Percentiles rank a stretch among this genome's conserved stretches.
Conservation (phyloP, 2,113 vertebrate species). For the Petrocephalus zakoni region DNA sequence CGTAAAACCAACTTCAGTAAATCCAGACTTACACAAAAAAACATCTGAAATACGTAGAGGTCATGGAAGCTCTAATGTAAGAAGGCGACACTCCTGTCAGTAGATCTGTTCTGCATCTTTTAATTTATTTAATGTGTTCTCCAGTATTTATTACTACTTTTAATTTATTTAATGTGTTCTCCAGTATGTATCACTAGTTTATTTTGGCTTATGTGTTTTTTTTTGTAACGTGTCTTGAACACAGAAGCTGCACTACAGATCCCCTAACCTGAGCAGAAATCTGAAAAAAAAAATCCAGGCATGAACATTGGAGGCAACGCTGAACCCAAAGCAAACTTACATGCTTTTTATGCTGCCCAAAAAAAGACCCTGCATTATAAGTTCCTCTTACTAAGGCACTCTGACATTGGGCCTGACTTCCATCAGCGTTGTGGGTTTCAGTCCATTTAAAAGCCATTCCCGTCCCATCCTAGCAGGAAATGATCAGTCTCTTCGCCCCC, state of each 20-base stretch:
- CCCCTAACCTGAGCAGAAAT: not conserved
- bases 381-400: not conserved
- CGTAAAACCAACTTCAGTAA: not conserved
- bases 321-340: not conserved
- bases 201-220: not conserved
- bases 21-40: not conserved
- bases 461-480: not conserved
- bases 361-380: not conserved
- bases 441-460: not conserved
- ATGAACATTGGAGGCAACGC: not conserved
- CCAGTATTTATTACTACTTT: too few relatives aligned
- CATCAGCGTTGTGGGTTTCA: not conserved
- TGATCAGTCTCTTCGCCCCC: not conserved
- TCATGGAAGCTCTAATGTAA: not conserved
- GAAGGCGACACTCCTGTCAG: not conserved
- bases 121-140: not conserved
- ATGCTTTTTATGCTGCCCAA: not conserved
- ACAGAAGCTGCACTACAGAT: not conserved
- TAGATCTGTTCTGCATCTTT: not conserved
- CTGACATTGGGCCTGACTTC: not conserved
- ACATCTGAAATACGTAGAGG: not conserved
- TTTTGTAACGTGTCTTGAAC: not conserved
- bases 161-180: not conserved
- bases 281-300: not conserved
- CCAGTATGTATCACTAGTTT: not conserved